Evolutionary conservation across 37 sponge, comb jelly and placozoan genomes (phyloP).

Genomic region (Hexactinellida sp.): DNA sequence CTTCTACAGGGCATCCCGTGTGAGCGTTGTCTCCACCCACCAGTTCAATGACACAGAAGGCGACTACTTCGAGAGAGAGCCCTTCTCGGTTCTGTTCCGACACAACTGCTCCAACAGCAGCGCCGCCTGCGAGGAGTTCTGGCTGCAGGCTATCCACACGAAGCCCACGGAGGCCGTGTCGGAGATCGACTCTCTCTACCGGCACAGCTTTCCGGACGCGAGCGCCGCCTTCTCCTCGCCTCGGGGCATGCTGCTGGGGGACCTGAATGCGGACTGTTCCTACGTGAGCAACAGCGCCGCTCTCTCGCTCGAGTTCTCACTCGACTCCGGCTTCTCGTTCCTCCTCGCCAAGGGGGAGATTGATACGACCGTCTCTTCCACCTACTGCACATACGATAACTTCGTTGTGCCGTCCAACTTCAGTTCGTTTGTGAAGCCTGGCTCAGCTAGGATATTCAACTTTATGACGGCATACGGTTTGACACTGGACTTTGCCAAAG

Average conservation of each 20-base stretch:
- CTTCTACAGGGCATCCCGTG: slow-evolving; percentile 29
- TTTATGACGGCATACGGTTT: slow-evolving; percentile 40
- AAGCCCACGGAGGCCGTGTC: slow-evolving; percentile 43
- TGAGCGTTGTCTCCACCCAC: not conserved
- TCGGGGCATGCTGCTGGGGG: slow-evolving; percentile 53
- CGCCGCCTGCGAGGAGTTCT: slow-evolving; percentile 28
- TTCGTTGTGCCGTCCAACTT: slow-evolving; percentile 17
- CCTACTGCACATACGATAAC: not conserved
- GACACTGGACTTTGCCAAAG: not conserved
- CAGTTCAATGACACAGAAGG: slow-evolving; percentile 4
- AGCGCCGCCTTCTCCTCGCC: slow-evolving; percentile 22
- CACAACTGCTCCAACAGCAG: not conserved
- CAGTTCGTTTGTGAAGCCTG: not conserved
- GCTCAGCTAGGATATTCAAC: slow-evolving; percentile 32
- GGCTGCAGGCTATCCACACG: slow-evolving; percentile 54
- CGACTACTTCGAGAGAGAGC: slow-evolving; percentile 23
- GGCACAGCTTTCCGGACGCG: slow-evolving; percentile 27
- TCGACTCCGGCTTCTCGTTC: not conserved
- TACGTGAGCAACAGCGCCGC: slow-evolving; percentile 33
- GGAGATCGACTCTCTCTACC: slow-evolving; percentile 58
- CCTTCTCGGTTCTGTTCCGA: not conserved
- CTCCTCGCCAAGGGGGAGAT: not conserved
- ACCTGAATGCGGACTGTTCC: slow-evolving; percentile 85
- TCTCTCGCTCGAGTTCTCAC: not conserved
- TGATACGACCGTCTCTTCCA: not conserved